These are phyloP conservation scores for Uria aalge DNA, from an alignment of 2,113 vertebrate species.

Conservation along the genomic window DNA sequence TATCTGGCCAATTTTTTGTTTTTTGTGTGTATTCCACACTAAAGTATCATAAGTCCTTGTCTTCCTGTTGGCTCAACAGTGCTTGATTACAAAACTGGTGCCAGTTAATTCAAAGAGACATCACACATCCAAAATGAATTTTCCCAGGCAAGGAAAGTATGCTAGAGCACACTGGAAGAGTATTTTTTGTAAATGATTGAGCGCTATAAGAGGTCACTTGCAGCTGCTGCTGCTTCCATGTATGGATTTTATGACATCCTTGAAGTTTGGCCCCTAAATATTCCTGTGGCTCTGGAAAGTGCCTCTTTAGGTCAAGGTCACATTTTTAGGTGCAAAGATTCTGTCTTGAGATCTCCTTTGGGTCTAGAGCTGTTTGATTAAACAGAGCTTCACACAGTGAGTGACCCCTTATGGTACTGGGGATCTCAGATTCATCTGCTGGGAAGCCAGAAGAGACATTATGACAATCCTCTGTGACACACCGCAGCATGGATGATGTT, in stretches of 20 bases:
- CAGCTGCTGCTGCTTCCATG: background rate
- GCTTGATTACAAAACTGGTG: constrained; percentile 25
- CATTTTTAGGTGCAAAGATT: background rate
- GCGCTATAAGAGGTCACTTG: background rate
- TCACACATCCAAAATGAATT: constrained; percentile 6
- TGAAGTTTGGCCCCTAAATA: background rate
- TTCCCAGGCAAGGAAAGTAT: background rate
- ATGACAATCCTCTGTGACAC: background rate
- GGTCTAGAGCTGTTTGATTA: background rate
- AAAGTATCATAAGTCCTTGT: background rate
- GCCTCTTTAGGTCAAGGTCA: background rate
- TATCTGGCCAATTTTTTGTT: background rate
- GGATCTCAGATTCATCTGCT: background rate
- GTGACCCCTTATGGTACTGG: background rate
- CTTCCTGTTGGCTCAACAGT: constrained; percentile 46
- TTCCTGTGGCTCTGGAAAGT: background rate
- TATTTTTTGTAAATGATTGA: background rate
- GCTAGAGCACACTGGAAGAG: background rate
- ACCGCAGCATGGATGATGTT: background rate
- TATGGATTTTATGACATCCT: background rate
- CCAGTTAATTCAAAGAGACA: constrained; percentile 8
- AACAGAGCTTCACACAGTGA: background rate
- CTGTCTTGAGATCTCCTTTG: background rate
- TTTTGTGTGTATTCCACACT: background rate
- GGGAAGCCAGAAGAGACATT: background rate